Conservation (phyloP, 1,140 invertebrate species). For the Drosophila sp. region DNA sequence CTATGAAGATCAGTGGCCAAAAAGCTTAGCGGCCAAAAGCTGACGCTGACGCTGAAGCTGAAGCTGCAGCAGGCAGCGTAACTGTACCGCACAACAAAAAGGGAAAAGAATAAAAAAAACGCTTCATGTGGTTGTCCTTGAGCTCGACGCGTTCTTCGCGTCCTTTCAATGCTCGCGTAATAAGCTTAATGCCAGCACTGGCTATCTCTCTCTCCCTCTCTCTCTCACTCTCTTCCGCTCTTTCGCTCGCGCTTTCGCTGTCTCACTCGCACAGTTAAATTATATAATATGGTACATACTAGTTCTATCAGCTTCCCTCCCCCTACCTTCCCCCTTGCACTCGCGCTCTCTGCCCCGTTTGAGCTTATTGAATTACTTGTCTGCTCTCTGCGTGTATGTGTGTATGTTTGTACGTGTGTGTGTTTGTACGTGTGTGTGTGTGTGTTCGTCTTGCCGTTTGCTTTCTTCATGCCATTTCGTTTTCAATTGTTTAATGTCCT, state of each 20-base stretch:
- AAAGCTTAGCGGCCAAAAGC: slow-evolving; percentile 13
- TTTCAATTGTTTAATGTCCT: slow-evolving; percentile 74
- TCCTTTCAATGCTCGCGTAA: slow-evolving; percentile 22
- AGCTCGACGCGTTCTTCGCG: slow-evolving; percentile 31
- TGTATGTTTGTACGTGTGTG: slow-evolving; percentile 3
- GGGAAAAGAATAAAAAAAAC: neutral
- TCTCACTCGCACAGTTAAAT: slow-evolving; percentile 8
- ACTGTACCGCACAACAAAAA: slow-evolving; percentile 32
- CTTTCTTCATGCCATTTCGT: slow-evolving; percentile 42
- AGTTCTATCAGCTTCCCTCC: slow-evolving; percentile 33
- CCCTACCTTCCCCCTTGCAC: slow-evolving; percentile 1
- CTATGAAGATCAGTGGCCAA: slow-evolving; percentile 30
- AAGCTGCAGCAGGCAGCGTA: slow-evolving; percentile 32
- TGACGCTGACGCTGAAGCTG: no score
- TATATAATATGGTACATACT: slow-evolving; percentile 36
- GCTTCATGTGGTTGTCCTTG: slow-evolving; percentile 43
- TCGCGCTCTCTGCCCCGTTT: slow-evolving; percentile 21
- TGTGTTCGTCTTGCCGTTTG: slow-evolving; percentile 23
- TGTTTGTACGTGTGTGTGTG: slow-evolving; percentile 12
- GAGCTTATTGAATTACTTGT: slow-evolving; percentile 55
- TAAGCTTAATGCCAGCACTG: slow-evolving; percentile 20
- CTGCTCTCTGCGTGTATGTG: slow-evolving; percentile 8
- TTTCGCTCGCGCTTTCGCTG: neutral
- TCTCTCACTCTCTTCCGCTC: neutral
- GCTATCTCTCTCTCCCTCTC: neutral